Conservation (phyloP, 2,113 vertebrate genomes). For the Proterorhinus semilunaris region DNA sequence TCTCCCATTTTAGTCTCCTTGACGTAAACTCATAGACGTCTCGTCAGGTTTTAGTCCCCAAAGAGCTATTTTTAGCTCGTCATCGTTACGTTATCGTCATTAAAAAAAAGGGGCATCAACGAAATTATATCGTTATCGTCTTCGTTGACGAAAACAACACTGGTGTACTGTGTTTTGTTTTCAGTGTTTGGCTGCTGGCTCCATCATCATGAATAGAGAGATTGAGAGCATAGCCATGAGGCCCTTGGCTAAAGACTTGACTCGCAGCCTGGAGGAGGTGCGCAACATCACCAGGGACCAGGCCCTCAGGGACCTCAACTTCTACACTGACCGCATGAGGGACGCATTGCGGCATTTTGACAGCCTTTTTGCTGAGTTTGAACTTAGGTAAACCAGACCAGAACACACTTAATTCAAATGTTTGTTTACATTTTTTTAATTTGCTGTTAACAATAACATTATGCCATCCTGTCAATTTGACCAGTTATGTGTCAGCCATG, state of each 20-base stretch:
- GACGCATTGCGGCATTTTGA: constrained; percentile 93
- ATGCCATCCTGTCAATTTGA: constrained; percentile 18
- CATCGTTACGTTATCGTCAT: too few species aligned
- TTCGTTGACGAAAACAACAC: too few species aligned
- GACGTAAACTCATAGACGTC: too few species aligned
- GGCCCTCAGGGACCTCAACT: constrained; percentile 90
- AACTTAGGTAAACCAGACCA: constrained; percentile 84
- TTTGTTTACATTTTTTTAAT: not conserved
- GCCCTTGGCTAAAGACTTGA: constrained; percentile 93
- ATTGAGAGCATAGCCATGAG: constrained; percentile 99
- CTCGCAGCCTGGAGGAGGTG: constrained; percentile 91
- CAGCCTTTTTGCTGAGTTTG: constrained; percentile 95
- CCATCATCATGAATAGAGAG: constrained; percentile 99
- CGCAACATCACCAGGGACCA: constrained; percentile 93
- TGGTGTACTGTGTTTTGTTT: constrained; percentile 20
- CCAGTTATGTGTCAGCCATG: constrained; percentile 97
- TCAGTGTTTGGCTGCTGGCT: constrained; percentile 95
- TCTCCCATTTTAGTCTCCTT: too few species aligned
- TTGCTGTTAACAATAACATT: not conserved
- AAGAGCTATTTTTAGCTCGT: too few species aligned
- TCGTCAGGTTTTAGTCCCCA: too few species aligned
- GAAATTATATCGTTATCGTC: too few species aligned
- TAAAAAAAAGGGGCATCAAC: too few species aligned
- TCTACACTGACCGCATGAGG: constrained; percentile 92
- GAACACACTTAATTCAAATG: not conserved